phyloP scores from a whole-genome alignment of 2,797 vertebrate species.

The Danio aesculapii region DNA sequence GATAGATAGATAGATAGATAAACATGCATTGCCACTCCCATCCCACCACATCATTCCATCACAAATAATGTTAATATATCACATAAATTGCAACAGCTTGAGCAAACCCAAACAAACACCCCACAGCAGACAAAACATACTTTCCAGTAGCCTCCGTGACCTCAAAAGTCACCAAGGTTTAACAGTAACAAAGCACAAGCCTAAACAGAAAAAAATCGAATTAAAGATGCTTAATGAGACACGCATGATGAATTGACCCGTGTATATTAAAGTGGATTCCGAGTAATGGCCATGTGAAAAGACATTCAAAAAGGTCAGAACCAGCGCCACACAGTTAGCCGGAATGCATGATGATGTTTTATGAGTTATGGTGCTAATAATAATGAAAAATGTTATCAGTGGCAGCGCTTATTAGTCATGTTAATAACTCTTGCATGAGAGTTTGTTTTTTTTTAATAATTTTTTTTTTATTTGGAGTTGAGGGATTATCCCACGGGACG shows the following conservation, averaged over 20 bases:
- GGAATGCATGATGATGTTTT: conserved; percentile 32
- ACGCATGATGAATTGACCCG: conserved; percentile 29
- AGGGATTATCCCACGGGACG: conserved; percentile 39
- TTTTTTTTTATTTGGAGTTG: background rate
- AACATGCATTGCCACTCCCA: background rate
- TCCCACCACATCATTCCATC: background rate
- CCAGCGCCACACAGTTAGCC: background rate
- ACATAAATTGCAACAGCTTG: background rate
- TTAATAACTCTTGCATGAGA: conserved; percentile 46
- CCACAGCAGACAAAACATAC: conserved; percentile 5
- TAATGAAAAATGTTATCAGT: conserved; percentile 53
- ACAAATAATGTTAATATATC: background rate
- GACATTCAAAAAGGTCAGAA: conserved; percentile 28
- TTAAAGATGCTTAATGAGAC: conserved; percentile 48
- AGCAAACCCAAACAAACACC: conserved; percentile 25
- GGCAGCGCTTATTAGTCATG: conserved; percentile 33
- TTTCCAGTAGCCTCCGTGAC: conserved; percentile 15
- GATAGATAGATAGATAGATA: too few species aligned
- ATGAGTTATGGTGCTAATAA: conserved; percentile 44
- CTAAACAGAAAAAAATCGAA: conserved; percentile 38
- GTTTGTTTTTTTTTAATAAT: conserved; percentile 32
- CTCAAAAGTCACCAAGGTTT: conserved; percentile 14
- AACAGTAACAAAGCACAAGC: conserved; percentile 40
- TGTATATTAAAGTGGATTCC: conserved; percentile 30
- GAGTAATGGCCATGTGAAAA: conserved; percentile 38